Conservation (phyloP, 1,140 invertebrate genomes). For the Varroa destructor region DNA sequence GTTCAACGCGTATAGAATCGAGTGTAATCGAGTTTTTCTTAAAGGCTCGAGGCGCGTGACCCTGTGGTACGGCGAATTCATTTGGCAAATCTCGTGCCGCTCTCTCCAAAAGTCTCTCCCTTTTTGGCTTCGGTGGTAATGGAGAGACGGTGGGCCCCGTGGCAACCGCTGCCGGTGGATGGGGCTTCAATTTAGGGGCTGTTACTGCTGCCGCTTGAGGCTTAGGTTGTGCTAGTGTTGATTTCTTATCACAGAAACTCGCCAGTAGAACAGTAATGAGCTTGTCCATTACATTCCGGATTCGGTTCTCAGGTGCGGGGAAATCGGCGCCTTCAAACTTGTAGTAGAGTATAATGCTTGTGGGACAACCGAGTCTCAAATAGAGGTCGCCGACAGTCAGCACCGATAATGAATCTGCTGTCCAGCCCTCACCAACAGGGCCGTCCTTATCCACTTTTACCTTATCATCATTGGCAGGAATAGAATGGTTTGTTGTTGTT, state of each 20-base stretch:
- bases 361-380: conserved; percentile 21
- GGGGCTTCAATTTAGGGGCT: not conserved
- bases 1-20: not conserved
- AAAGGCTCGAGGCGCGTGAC: not conserved
- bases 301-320: conserved; percentile 10
- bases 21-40: conserved; percentile 15
- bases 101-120: not conserved
- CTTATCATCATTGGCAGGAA: not conserved
- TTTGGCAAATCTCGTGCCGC: not conserved
- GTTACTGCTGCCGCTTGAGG: conserved; percentile 8
- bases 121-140: conserved; percentile 2
- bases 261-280: conserved; percentile 12
- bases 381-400: conserved; percentile 16
- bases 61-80: conserved; percentile 18
- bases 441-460: conserved; percentile 10
- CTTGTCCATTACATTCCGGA: conserved; percentile 1
- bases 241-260: conserved; percentile 26
- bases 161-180: not conserved
- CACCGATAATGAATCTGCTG: not conserved
- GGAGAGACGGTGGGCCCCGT: no score
- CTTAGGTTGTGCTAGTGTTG: conserved; percentile 3
- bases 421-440: not conserved
- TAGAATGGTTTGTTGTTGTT: not conserved
- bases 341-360: conserved; percentile 9
- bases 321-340: conserved; percentile 5